Percentiles rank a stretch among this genome's conserved stretches.
Conservation (phyloP, 2,888 invertebrate genomes). For the Agapetus fuscipes region DNA sequence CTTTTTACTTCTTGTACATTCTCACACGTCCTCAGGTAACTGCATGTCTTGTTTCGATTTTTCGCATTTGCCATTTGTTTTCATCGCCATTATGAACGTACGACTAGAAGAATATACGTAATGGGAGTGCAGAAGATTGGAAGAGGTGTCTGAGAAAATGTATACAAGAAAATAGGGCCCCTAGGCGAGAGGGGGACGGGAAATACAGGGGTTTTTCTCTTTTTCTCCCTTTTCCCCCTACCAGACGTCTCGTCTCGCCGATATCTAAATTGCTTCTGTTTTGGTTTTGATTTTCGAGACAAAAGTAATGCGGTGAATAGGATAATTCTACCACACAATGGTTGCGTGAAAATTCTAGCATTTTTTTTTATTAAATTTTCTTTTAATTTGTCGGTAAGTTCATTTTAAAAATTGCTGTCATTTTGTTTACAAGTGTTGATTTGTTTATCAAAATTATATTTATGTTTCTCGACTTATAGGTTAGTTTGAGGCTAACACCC, state of each 20-base stretch:
- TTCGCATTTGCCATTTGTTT: conserved; percentile 10
- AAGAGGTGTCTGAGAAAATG: conserved; percentile 15
- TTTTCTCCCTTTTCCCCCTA: not conserved
- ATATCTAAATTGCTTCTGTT: conserved; percentile 17
- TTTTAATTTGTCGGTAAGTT: no score
- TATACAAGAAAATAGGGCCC: conserved; percentile 12
- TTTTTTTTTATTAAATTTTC: no score
- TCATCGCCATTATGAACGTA: conserved; percentile 11
- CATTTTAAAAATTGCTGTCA: no score
- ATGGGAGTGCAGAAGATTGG: conserved; percentile 12
- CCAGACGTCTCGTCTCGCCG: conserved; percentile 14
- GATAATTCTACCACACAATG: no score
- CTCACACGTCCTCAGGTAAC: no score
- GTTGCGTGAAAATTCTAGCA: no score
- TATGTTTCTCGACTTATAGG: no score
- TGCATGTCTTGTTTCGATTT: conserved; percentile 4
- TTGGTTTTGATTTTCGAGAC: not conserved
- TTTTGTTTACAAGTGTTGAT: no score
- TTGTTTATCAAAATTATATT: no score
- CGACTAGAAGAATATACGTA: conserved; percentile 7
- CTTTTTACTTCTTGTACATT: no score
- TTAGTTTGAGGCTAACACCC: no score
- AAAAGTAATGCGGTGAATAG: no score
- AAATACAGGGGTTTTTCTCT: not conserved
- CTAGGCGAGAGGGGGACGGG: conserved; percentile 5